Conservation (phyloP, 2,888 invertebrate genomes). For the Leucophora obtusa region DNA sequence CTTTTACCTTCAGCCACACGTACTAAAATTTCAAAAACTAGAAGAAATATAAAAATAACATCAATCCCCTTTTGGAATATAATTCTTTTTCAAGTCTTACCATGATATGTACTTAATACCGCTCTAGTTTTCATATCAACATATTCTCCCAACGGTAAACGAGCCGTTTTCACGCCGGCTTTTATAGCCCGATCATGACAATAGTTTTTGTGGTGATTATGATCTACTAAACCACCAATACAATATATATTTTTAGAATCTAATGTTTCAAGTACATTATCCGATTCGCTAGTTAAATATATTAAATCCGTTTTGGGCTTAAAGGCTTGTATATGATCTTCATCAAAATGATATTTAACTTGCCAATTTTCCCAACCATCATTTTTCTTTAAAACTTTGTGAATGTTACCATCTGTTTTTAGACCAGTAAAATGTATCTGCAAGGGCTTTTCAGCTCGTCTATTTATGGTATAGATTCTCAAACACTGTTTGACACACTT, state of each 20-base stretch:
- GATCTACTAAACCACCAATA: slow-evolving; percentile 98
- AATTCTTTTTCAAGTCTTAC: slow-evolving; percentile 77
- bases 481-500: slow-evolving; percentile 94
- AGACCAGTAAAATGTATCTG: slow-evolving; percentile 91
- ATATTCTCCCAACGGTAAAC: slow-evolving; percentile 92
- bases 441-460: slow-evolving; percentile 88
- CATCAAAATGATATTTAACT: slow-evolving; percentile 85
- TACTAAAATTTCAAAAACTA: slow-evolving; percentile 91
- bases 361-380: slow-evolving; percentile 96
- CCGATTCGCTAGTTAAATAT: slow-evolving; percentile 96
- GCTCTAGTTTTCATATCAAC: slow-evolving; percentile 94
- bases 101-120: slow-evolving; percentile 97
- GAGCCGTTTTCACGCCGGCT: slow-evolving; percentile 88
- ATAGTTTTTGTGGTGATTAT: slow-evolving; percentile 96
- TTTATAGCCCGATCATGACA: slow-evolving; percentile 90
- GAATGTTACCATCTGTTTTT: slow-evolving; percentile 82
- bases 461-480: slow-evolving; percentile 93
- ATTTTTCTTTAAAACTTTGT: slow-evolving; percentile 87
- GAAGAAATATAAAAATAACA: neutral
- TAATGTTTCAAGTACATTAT: slow-evolving; percentile 87
- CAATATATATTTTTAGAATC: slow-evolving; percentile 91
- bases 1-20: slow-evolving; percentile 86
- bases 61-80: neutral
- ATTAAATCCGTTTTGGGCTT: slow-evolving; percentile 86
- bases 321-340: slow-evolving; percentile 85